These are phyloP conservation scores for Lycocerus yunnanus DNA, from an alignment of 2,888 invertebrate genomes.

Conservation along the genomic window DNA sequence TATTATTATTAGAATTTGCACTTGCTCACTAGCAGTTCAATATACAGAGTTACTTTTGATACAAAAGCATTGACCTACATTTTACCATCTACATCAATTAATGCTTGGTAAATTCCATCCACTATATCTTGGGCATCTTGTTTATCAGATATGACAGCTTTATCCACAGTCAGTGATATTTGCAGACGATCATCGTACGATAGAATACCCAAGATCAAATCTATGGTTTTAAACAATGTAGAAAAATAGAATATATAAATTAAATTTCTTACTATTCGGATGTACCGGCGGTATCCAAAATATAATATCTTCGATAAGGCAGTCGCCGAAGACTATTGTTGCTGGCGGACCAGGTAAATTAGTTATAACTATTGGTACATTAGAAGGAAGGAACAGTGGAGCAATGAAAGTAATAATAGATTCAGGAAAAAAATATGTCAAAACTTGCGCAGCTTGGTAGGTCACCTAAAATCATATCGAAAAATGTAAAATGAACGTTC, in stretches of 20 bases:
- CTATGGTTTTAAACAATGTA: constrained; percentile 39
- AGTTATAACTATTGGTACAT: not conserved
- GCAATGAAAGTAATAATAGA: too few species aligned
- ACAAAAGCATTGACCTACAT: not conserved
- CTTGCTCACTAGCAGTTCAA: too few species aligned
- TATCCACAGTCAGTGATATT: constrained; percentile 57
- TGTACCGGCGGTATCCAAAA: constrained; percentile 59
- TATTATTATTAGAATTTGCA: too few species aligned
- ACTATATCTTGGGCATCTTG: constrained; percentile 53
- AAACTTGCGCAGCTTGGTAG: rapidly evolving
- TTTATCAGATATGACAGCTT: constrained; percentile 51
- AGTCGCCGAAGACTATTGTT: not conserved
- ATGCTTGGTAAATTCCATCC: constrained; percentile 10
- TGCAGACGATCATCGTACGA: constrained; percentile 58
- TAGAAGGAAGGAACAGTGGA: rapidly evolving
- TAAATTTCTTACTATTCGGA: not conserved
- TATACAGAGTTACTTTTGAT: too few species aligned
- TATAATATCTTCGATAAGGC: constrained; percentile 55
- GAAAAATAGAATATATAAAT: not conserved
- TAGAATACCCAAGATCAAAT: constrained; percentile 58
- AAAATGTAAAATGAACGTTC: too few species aligned
- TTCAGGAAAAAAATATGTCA: not conserved
- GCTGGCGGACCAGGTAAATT: not conserved
- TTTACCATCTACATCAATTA: not conserved
- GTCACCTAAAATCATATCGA: not conserved